Evolutionary conservation across 64 coral and sea anemone genomes (phyloP).

Genomic region (Stichodactyla helianthus): DNA sequence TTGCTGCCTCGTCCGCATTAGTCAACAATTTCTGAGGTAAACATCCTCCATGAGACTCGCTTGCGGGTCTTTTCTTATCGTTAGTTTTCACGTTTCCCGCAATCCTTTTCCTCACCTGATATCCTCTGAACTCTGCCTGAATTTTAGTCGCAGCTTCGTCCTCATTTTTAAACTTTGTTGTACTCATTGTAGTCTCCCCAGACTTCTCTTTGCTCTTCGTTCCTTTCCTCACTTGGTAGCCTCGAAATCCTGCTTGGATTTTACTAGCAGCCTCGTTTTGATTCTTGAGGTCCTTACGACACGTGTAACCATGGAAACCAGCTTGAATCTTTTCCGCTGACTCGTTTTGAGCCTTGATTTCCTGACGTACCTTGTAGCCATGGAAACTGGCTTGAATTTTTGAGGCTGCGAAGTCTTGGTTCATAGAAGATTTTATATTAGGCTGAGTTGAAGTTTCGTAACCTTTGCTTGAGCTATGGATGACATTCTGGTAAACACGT

Average conservation of each 20-base stretch:
- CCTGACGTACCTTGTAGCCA: conserved; percentile 51
- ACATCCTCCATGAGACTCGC: not conserved
- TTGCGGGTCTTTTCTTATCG: not conserved
- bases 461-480: not conserved
- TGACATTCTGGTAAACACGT: not conserved
- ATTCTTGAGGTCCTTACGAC: conserved; percentile 34
- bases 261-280: conserved; percentile 48
- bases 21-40: not conserved
- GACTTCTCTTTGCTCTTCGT: not conserved
- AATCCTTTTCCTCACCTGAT: conserved; percentile 5
- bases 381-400: conserved; percentile 70
- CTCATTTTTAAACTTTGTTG: conserved; percentile 22
- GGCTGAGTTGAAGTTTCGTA: not conserved
- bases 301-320: conserved; percentile 61
- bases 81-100: not conserved
- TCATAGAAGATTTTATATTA: not conserved
- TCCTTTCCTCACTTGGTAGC: conserved; percentile 19
- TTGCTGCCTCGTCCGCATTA: not conserved
- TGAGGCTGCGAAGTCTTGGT: conserved; percentile 23
- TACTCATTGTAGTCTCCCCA: not conserved
- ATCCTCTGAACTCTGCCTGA: conserved; percentile 39
- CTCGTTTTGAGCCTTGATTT: not conserved
- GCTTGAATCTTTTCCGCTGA: conserved; percentile 69
- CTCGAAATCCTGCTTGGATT: conserved; percentile 49
- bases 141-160: conserved; percentile 50